Conservation (phyloP, 2,888 invertebrate genomes). For the Zaprionus obscuricornis region DNA sequence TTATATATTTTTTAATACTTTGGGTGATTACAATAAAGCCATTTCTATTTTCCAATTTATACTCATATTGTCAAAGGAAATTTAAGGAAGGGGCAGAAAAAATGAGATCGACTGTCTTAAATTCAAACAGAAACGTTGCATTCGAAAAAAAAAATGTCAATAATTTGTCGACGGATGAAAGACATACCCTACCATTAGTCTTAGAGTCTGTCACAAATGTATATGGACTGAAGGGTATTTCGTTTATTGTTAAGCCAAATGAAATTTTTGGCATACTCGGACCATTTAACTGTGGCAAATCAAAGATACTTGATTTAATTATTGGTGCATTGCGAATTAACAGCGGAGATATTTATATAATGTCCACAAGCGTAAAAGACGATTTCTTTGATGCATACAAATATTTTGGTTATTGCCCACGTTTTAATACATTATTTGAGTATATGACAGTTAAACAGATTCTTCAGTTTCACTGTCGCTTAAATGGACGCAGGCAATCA, state of each 20-base stretch:
- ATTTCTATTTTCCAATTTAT: no score
- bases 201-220: neutral
- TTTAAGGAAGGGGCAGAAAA: no score
- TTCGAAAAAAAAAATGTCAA: neutral
- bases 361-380: slow-evolving; percentile 1
- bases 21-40: neutral
- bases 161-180: neutral
- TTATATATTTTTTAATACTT: neutral
- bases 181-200: neutral
- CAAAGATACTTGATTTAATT: neutral
- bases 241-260: neutral
- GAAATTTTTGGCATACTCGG: slow-evolving; percentile 25
- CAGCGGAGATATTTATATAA: slow-evolving; percentile 8
- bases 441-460: slow-evolving; percentile 14
- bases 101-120: no score
- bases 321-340: neutral
- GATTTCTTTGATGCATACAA: neutral
- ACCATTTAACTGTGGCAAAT: slow-evolving; percentile 6
- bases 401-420: slow-evolving; percentile 6
- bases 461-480: slow-evolving; percentile 10
- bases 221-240: neutral
- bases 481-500: neutral
- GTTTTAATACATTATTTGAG: neutral
- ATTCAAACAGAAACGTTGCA: neutral
- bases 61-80: no score